These are phyloP conservation scores for Pammene fasciana DNA, from an alignment of 2,888 invertebrate species.

Conservation along the genomic window DNA sequence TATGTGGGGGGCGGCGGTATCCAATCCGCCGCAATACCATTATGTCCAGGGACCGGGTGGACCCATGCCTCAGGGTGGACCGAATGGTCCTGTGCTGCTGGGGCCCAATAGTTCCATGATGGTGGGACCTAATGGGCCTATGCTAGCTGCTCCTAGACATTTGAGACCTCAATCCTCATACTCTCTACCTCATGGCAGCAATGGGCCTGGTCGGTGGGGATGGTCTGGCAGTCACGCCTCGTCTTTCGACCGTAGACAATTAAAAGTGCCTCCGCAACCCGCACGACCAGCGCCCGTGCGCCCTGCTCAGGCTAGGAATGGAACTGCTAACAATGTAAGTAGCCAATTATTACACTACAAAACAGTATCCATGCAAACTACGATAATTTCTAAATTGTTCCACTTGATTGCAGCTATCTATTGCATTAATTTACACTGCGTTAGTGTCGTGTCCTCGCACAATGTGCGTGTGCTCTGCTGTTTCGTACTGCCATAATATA, in stretches of 20 bases:
- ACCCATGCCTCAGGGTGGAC: slow-evolving; percentile 65
- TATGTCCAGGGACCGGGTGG: slow-evolving; percentile 71
- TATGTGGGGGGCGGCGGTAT: slow-evolving; percentile 80
- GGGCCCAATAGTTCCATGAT: slow-evolving; percentile 52
- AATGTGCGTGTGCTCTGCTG: slow-evolving; percentile 56
- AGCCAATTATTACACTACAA: slow-evolving; percentile 3
- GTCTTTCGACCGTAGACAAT: slow-evolving; percentile 77
- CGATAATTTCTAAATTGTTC: slow-evolving; percentile 34
- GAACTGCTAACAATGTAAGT: slow-evolving; percentile 71
- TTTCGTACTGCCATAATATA: slow-evolving; percentile 58
- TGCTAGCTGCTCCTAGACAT: slow-evolving; percentile 59
- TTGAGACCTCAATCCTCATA: slow-evolving; percentile 79
- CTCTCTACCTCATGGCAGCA: slow-evolving; percentile 82
- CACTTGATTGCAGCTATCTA: slow-evolving; percentile 44
- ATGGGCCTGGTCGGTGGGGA: slow-evolving; percentile 82
- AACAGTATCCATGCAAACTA: slow-evolving; percentile 16
- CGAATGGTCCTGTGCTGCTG: slow-evolving; percentile 68
- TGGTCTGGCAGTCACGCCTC: slow-evolving; percentile 81
- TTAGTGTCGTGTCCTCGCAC: slow-evolving; percentile 59
- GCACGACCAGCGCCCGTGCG: slow-evolving; percentile 72
- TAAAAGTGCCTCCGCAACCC: slow-evolving; percentile 77
- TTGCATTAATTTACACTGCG: slow-evolving; percentile 43
- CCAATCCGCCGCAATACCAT: slow-evolving; percentile 76
- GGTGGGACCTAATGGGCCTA: slow-evolving; percentile 56
- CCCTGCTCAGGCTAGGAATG: slow-evolving; percentile 65